Conservation (phyloP, 35 echinoderm and acorn worm species). For the Heliocidaris tuberculata region DNA sequence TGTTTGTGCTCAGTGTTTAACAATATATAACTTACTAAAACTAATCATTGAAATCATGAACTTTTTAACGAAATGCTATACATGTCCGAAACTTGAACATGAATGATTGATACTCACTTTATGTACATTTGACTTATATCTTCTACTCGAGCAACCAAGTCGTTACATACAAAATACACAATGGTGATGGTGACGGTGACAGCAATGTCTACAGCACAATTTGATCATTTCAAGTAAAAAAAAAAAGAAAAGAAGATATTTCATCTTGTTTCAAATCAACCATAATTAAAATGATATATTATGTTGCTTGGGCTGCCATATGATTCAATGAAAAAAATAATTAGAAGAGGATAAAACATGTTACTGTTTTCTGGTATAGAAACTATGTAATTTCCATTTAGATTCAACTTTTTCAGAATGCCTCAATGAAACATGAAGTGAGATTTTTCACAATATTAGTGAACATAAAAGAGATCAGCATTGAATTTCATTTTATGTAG, state of each 20-base stretch:
- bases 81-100: not conserved
- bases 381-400: no score
- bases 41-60: slow-evolving; percentile 24
- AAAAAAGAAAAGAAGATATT: not conserved
- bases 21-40: not conserved
- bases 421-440: no score
- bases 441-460: no score
- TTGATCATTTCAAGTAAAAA: not conserved
- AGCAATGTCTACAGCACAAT: not conserved
- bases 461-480: no score
- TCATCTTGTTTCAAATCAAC: no score
- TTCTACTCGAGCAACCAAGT: not conserved
- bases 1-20: not conserved
- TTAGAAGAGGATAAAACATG: no score
- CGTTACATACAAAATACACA: not conserved
- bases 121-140: not conserved
- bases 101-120: not conserved
- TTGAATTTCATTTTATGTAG: no score
- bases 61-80: not conserved
- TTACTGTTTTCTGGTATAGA: no score
- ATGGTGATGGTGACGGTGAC: not conserved
- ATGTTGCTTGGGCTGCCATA: no score
- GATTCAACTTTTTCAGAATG: no score
- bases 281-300: not conserved
- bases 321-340: no score